phyloP scores from a whole-genome alignment of 2,888 invertebrate genomes.

The Papilio demoleus region DNA sequence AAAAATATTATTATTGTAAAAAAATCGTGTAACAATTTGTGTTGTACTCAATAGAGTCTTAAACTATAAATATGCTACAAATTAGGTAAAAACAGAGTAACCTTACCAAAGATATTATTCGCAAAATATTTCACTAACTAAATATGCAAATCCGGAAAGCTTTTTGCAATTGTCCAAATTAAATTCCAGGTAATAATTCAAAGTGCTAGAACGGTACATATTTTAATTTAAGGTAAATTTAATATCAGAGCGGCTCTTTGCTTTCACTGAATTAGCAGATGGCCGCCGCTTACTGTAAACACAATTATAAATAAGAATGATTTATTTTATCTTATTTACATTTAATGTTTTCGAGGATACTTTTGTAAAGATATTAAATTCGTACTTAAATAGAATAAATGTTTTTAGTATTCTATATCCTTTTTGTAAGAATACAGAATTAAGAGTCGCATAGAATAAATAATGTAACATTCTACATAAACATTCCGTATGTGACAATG shows the following conservation, averaged over 20 bases:
- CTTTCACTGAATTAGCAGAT: conserved; percentile 70
- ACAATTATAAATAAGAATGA: conserved; percentile 58
- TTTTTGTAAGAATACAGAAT: no score
- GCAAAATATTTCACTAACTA: not conserved
- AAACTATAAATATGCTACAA: no score
- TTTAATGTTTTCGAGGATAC: conserved; percentile 36
- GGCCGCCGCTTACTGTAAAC: conserved; percentile 50
- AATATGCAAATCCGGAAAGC: conserved; percentile 12
- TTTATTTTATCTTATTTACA: conserved; percentile 65
- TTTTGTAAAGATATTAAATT: not conserved
- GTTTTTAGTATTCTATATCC: no score
- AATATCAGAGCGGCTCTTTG: conserved; percentile 51
- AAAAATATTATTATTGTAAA: no score
- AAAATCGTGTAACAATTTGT: no score
- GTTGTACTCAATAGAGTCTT: no score
- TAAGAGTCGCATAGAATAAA: no score
- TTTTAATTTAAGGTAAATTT: conserved; percentile 49
- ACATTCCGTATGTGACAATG: no score
- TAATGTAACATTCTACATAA: no score
- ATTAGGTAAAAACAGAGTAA: not conserved
- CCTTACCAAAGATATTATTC: not conserved
- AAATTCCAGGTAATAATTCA: conserved; percentile 25
- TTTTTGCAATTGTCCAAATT: conserved; percentile 32
- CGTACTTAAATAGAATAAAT: no score
- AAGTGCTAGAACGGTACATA: conserved; percentile 34